Conservation (phyloP, 2,797 vertebrate genomes). For the Falco cherrug region DNA sequence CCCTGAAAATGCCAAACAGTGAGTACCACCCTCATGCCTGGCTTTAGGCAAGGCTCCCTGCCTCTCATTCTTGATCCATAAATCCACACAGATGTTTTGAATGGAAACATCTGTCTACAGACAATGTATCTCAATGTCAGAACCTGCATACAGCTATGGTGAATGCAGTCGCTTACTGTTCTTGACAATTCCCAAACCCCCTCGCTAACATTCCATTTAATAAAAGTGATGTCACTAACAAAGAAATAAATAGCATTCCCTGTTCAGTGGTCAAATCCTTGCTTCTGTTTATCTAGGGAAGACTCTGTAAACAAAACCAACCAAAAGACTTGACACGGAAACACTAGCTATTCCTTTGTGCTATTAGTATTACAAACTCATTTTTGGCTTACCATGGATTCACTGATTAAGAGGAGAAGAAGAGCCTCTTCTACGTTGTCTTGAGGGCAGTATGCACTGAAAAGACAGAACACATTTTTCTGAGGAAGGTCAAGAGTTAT, state of each 20-base stretch:
- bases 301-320: neutral
- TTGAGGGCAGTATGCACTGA: conserved; percentile 94
- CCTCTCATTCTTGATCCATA: neutral
- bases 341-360: neutral
- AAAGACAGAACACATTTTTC: conserved; percentile 72
- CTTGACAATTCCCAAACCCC: neutral
- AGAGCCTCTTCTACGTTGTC: conserved; percentile 98
- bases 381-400: conserved; percentile 93
- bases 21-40: neutral
- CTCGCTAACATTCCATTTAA: neutral
- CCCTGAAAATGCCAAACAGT: neutral
- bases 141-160: neutral
- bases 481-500: conserved; percentile 64
- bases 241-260: neutral
- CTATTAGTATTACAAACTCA: neutral
- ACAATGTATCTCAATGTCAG: neutral
- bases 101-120: neutral
- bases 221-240: neutral
- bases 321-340: neutral
- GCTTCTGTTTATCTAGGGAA: neutral
- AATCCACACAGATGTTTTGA: neutral
- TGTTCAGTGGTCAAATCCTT: neutral
- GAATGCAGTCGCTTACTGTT: neutral
- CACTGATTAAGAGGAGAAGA: conserved; percentile 93
- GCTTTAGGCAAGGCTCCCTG: neutral